Base-by-base conservation (phyloP, 2,888 invertebrate species). In the Aradus depressus region DNA sequence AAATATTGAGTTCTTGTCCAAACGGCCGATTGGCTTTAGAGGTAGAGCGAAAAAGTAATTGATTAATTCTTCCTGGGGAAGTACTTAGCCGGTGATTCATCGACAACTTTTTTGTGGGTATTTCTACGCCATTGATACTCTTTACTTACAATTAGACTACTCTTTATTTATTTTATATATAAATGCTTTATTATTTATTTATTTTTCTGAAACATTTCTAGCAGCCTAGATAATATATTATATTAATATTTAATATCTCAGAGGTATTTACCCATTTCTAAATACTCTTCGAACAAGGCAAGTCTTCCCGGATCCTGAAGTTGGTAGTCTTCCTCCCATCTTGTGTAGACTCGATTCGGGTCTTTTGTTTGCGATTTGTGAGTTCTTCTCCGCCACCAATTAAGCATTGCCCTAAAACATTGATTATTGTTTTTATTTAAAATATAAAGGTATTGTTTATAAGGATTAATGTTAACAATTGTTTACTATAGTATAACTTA, bases 261-360 rank as follows among this genome's bases (percentile, higher is more conserved):
- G 34, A 5, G 25, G 8, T 23, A 69, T 81, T 73, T 64, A 95
- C 96, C 89, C 95, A 97, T 96, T 73, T 97, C 96, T 28, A 97
- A 73, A 65, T 97, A 97, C 68, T 97, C 97, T 64, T 95, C 90
- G 64, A 96, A 96, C 1, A 97, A 73, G 0, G 92, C 91, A 53
- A 93, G 72, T 47, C 88, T 73, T 4, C 90, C 90, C 0, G 89
- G 86, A 64, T 91, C 88, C 60, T 88, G 85, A 52, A 97, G 75
- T 60, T 91, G 87, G 68, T 89, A 95, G 67, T 97, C 96, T 63
- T 88, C 82, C 63, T 96, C 95, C 95, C 95, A 97, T 2, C 79
- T 75, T 67, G 84, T 84, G 64, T 87, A 83, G 3, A 79, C 75
- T 62, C 84, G 76, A 12, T 70, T 77, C 14, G 75, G 75, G 64